A percentile compares a stretch with the other conserved stretches of the same genome.
phyloP scores from a whole-genome alignment of 1,140 invertebrate species.

The Eumeta japonica region DNA sequence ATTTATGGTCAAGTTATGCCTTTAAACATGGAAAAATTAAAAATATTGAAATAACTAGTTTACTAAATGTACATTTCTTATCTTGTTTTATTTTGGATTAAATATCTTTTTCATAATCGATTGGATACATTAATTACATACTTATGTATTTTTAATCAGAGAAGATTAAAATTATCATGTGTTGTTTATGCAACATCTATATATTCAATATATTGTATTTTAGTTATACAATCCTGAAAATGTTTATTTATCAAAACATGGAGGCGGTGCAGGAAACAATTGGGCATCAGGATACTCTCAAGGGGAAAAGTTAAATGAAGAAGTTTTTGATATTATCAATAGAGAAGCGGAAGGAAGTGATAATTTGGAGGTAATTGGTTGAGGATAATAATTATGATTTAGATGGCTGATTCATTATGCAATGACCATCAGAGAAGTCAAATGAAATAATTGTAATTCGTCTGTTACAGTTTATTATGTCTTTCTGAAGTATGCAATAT shows the following conservation, averaged over 20 bases:
- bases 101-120: neutral
- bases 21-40: no score
- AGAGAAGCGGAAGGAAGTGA: constrained; percentile 98
- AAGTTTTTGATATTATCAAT: constrained; percentile 99
- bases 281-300: constrained; percentile 96
- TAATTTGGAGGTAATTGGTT: constrained; percentile 79
- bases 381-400: neutral
- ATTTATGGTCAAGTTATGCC: no score
- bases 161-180: no score
- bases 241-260: constrained; percentile 95
- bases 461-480: neutral
- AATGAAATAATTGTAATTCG: constrained; percentile 2
- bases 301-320: constrained; percentile 91
- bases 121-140: constrained; percentile 2
- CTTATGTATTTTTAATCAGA: no score
- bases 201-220: constrained; percentile 6
- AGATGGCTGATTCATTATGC: no score
- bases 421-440: no score
- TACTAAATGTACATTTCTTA: no score
- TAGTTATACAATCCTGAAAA: constrained; percentile 97
- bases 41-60: no score
- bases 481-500: neutral
- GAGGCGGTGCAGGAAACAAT: constrained; percentile 98
- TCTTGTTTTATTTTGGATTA: neutral
- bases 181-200: neutral